These are phyloP conservation scores for Paralichthys olivaceus DNA, from an alignment of 2,113 vertebrate genomes.

Conservation along the genomic window DNA sequence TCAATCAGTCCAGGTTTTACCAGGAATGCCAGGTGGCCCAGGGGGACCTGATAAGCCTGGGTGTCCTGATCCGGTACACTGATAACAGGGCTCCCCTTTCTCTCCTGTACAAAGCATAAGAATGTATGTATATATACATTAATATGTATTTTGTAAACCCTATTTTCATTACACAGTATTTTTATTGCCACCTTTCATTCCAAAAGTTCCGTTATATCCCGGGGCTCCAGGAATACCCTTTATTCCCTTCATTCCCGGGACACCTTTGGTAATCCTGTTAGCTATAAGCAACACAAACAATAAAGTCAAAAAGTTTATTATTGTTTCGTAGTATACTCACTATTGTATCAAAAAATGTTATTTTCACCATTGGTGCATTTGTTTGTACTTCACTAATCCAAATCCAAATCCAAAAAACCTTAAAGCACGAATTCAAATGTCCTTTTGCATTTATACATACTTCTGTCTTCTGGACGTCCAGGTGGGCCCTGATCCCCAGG, in stretches of 20 bases:
- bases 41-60: slow-evolving; percentile 63
- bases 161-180: slow-evolving; percentile 1
- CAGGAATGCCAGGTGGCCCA: slow-evolving; percentile 64
- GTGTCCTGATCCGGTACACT: slow-evolving; percentile 28
- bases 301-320: not conserved
- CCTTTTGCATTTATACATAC: slow-evolving; percentile 31
- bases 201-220: slow-evolving; percentile 57
- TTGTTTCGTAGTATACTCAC: not conserved
- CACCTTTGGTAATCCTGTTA: slow-evolving; percentile 52
- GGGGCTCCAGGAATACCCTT: slow-evolving; percentile 50
- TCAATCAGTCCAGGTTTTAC: slow-evolving; percentile 44
- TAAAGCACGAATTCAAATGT: too few species aligned
- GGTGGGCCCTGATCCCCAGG: slow-evolving; percentile 86
- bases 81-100: slow-evolving; percentile 65
- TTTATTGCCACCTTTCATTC: slow-evolving; percentile 66
- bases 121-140: not conserved
- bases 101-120: slow-evolving; percentile 49
- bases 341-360: not conserved
- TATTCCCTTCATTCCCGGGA: slow-evolving; percentile 64
- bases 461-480: slow-evolving; percentile 70
- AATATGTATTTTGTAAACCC: not conserved
- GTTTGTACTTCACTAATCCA: not conserved
- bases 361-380: not conserved
- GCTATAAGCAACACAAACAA: slow-evolving; percentile 29
- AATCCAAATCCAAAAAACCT: not conserved